Evolutionary conservation across 2,113 vertebrate genomes (phyloP), one percentile per base, ranked within the genome.

Genomic region (Pleuronectes platessa): DNA sequence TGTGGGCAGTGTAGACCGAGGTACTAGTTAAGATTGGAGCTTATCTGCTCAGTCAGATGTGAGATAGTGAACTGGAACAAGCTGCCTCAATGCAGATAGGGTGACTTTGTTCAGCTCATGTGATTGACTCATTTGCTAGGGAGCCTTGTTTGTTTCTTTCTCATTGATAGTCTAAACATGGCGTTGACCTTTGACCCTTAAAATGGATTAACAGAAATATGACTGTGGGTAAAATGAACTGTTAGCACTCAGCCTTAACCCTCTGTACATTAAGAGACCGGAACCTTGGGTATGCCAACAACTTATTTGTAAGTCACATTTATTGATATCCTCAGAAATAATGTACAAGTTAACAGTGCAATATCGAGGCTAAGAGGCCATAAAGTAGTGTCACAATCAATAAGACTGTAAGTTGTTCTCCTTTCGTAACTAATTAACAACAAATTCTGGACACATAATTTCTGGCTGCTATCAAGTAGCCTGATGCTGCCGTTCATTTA

Each of bases 341-440:
- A 63, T 12, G 56, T 27, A 15, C n/a, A 55, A 23, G n/a, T 56
- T 71, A 61, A 61, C 37, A 63, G 58, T 27, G 35, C 65, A 79
- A 26, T 77, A 77, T 31, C 5, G 0, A 70, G 55, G 35, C 69
- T 68, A 68, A 78, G 51, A 69, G 27, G 59, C 59, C 69, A 68
- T 71, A 83, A 75, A 86, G 76, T 54, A 24, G 35, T 75, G 65
- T 74, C 24, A 78, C 47, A 83, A 62, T 86, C 79, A 83, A 78
- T 87, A 68, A 59, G 12, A 53, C 11, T 56, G 14, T 70, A 65
- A 54, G 6, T 61, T 74, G 40, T 72, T 84, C 49, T 74, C 47
- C 62, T 83, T 76, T 69, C 3, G 0, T 59, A 54, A 63, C 11
- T 61, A 82, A 51, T 82, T 69, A 72, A 54, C 54, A 66, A 20